Conservation (phyloP, 2,113 vertebrate species). For the Sigmodon hispidus region DNA sequence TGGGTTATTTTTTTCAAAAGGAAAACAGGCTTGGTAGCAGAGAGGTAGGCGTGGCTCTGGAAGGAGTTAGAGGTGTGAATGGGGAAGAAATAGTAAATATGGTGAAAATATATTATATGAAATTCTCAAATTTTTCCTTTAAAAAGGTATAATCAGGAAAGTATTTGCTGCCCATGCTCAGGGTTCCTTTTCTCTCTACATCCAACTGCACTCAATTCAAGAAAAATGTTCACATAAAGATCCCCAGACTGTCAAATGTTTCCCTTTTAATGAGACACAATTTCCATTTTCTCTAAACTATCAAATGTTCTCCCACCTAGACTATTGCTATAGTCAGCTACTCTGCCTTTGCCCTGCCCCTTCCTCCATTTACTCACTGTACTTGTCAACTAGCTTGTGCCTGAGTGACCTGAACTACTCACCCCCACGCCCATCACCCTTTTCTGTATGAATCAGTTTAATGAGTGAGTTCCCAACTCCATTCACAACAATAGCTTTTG, state of each 20-base stretch:
- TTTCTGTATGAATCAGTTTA: conserved; percentile 30
- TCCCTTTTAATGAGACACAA: neutral
- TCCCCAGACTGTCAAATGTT: neutral
- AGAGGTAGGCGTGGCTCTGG: neutral
- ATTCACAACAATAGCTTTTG: neutral
- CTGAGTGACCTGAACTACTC: neutral
- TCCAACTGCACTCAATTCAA: neutral
- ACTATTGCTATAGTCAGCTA: neutral
- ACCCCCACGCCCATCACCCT: neutral
- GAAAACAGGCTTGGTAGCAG: neutral
- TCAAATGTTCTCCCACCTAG: neutral
- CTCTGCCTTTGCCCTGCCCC: neutral
- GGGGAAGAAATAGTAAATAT: neutral
- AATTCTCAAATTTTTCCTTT: neutral
- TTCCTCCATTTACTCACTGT: neutral
- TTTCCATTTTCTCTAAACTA: neutral
- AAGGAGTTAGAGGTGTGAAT: neutral
- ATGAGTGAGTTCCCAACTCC: conserved; percentile 35
- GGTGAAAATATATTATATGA: neutral
- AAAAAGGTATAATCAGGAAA: conserved; percentile 8
- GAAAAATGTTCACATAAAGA: neutral
- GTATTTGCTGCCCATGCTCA: neutral
- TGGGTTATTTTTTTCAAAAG: neutral
- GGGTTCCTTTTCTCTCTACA: neutral
- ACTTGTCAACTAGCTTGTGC: neutral